These are phyloP conservation scores for Neodiprion fabricii DNA, from an alignment of 1,140 invertebrate genomes.

Conservation along the genomic window DNA sequence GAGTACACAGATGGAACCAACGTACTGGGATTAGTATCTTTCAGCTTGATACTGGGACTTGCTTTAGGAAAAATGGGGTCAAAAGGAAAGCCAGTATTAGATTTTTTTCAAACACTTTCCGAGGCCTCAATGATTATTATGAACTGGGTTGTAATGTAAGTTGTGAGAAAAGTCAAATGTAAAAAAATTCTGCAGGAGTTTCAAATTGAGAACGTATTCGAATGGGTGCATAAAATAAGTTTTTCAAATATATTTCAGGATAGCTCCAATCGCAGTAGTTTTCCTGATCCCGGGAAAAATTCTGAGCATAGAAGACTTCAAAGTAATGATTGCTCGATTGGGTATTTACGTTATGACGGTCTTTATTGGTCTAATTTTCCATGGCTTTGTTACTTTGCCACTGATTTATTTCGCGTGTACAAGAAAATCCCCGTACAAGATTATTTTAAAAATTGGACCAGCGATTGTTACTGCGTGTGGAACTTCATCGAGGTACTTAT, in stretches of 20 bases:
- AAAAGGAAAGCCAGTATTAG: slow-evolving; percentile 59
- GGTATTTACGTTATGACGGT: slow-evolving; percentile 74
- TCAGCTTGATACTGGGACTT: slow-evolving; percentile 63
- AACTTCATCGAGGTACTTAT: slow-evolving; percentile 70
- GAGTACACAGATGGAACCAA: slow-evolving; percentile 60
- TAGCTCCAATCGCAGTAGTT: slow-evolving; percentile 77
- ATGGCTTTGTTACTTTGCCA: slow-evolving; percentile 70
- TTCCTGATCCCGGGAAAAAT: slow-evolving; percentile 80
- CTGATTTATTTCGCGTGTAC: slow-evolving; percentile 69
- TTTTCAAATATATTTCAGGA: slow-evolving; percentile 47
- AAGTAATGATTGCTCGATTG: slow-evolving; percentile 67
- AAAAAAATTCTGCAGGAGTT: neutral
- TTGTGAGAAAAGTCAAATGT: slow-evolving; percentile 2
- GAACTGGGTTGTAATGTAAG: slow-evolving; percentile 62
- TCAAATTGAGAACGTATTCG: too few species aligned
- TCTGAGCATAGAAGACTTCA: slow-evolving; percentile 73
- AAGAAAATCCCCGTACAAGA: slow-evolving; percentile 67
- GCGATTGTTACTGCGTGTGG: slow-evolving; percentile 74
- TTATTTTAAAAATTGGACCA: slow-evolving; percentile 67
- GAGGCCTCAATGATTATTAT: slow-evolving; percentile 67
- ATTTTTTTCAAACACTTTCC: slow-evolving; percentile 61
- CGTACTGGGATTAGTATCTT: slow-evolving; percentile 67
- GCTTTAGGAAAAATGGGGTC: slow-evolving; percentile 60
- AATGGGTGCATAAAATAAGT: neutral
- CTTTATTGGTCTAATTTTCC: slow-evolving; percentile 67